phyloP scores from a whole-genome alignment of 2,113 vertebrate genomes.

The Nycticryphes semicollaris region DNA sequence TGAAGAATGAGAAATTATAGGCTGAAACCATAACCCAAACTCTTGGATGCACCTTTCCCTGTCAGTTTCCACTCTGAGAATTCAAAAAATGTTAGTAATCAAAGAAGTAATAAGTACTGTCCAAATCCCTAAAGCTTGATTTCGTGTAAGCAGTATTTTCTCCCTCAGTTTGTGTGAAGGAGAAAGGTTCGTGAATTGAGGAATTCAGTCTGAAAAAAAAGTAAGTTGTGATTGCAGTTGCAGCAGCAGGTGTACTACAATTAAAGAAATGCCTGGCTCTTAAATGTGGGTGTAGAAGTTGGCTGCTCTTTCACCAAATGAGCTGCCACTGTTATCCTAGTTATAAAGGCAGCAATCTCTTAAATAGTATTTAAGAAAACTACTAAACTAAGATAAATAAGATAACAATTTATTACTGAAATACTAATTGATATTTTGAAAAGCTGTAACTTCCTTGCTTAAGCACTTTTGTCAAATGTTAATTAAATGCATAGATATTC shows the following conservation, averaged over 20 bases:
- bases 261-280: background rate
- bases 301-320: background rate
- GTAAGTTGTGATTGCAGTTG: background rate
- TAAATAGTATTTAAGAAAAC: background rate
- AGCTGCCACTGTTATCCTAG: background rate
- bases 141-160: background rate
- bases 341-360: background rate
- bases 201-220: background rate
- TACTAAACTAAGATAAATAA: background rate
- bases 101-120: background rate
- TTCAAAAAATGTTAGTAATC: background rate
- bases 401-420: conserved; percentile 15
- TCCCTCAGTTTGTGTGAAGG: background rate
- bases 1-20: background rate
- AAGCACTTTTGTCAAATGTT: conserved; percentile 18
- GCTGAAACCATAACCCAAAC: background rate
- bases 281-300: background rate
- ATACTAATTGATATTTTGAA: conserved; percentile 29
- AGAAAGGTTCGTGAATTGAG: background rate
- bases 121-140: background rate
- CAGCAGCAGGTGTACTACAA: background rate
- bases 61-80: background rate
- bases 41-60: background rate
- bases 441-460: conserved; percentile 36
- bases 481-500: conserved; percentile 6